Evolutionary conservation across 2,113 vertebrate genomes (phyloP), one percentile per base, ranked within the genome.

Genomic region (Petrocephalus microphthalmus): DNA sequence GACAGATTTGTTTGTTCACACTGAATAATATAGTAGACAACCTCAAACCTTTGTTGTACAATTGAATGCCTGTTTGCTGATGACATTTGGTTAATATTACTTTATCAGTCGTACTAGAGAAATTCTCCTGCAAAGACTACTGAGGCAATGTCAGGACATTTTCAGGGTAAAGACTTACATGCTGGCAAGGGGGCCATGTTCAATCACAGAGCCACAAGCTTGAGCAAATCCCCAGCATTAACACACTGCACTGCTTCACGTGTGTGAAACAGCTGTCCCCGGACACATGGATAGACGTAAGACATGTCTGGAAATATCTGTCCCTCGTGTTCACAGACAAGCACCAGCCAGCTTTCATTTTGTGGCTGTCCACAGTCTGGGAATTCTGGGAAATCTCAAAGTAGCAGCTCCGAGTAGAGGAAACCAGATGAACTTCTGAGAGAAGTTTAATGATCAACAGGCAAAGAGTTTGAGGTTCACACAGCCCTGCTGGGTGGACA

Each of bases 191-290:
- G 17, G 33, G 33, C 33, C 67, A 37, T 37, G 67, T 74, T 74
- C 67, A 74, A 42, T 74, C 67, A 74, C 67, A 74, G 29, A 74
- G 13, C 29, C 67, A 33, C 67, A 74, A 74, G 29, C 29, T 37
- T 74, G 29, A 74, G 33, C 2, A 74, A 74, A 71, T 71, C 67
- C 11, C 29, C 29, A 71, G 29, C 29, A 29, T 71, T 17, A 19
- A 13, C 33, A 33, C 25, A 7, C 25, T 74, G 29, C 29, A 17
- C 25, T 84, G 82, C 22, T 51, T 45, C 49, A 51, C 2, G 22
- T 51, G n/a, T 84, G 47, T 49, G 45, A 51, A 84, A 84, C 82
- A 84, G 82, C 82, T 84, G 49, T n/a, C 82, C 42, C 67, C 33
- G 29, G 67, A 74, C 49, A 84, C 49, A 49, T n/a, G 11, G 82